phyloP scores from a whole-genome alignment of 64 coral and sea anemone genomes.

The Montipora sp. region DNA sequence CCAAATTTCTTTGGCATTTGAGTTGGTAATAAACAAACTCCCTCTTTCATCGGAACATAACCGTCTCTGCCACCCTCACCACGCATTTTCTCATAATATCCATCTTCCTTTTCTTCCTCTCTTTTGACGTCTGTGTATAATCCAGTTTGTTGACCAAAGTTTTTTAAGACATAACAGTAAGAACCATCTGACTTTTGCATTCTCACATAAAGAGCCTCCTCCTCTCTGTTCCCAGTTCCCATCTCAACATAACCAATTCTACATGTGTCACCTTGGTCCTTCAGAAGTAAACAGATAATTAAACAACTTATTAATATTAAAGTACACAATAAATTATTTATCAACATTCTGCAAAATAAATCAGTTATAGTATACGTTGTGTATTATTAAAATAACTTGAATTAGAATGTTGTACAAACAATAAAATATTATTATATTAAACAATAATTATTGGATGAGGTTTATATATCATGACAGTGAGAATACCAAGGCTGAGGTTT shows the following conservation, averaged over 20 bases:
- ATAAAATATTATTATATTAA: too few species aligned
- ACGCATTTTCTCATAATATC: background rate
- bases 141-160: too few species aligned
- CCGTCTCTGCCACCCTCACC: background rate
- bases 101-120: background rate
- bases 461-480: too few species aligned
- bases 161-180: background rate
- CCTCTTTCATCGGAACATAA: background rate
- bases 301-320: background rate
- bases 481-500: too few species aligned
- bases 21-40: background rate
- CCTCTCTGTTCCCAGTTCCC: background rate
- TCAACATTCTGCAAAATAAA: too few species aligned
- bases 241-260: background rate
- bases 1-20: too few species aligned
- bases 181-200: conserved; percentile 36
- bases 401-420: too few species aligned
- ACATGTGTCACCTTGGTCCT: conserved; percentile 9
- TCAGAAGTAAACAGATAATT: background rate
- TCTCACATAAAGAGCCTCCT: background rate
- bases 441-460: too few species aligned
- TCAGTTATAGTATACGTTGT: too few species aligned
- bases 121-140: background rate
- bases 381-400: too few species aligned
- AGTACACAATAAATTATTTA: too few species aligned